phyloP scores from a whole-genome alignment of 2,797 vertebrate genomes.

The Centropyge bicolor region DNA sequence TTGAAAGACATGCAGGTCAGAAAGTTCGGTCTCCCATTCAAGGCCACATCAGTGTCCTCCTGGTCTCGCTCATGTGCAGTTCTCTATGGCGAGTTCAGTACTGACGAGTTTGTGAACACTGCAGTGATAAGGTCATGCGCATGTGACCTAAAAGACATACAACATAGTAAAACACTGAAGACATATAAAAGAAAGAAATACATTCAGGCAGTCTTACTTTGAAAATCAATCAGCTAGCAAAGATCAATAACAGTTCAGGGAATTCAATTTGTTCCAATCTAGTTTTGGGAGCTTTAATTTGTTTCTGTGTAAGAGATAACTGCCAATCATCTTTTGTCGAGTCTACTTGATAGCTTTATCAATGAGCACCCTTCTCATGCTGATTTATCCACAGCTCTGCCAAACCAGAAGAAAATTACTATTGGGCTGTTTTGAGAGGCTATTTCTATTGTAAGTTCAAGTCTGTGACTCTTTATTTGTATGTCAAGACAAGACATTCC shows the following conservation, averaged over 20 bases:
- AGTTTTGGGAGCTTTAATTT: neutral
- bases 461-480: neutral
- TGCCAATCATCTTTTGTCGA: neutral
- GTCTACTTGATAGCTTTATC: constrained; percentile 8
- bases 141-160: too few species aligned
- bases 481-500: neutral
- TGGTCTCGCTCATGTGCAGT: neutral
- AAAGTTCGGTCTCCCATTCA: neutral
- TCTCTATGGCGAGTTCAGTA: neutral
- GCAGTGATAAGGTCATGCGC: too few species aligned
- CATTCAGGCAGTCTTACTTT: neutral
- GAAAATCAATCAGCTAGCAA: neutral
- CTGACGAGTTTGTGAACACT: too few species aligned
- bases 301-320: neutral
- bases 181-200: too few species aligned
- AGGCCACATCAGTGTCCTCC: neutral
- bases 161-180: too few species aligned
- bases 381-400: neutral
- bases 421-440: neutral
- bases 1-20: constrained; percentile 1
- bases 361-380: constrained; percentile 7
- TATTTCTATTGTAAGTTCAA: neutral
- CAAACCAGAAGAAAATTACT: neutral
- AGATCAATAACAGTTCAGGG: neutral
- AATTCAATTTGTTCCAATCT: neutral